Evolutionary conservation across 2,113 vertebrate genomes (phyloP).

Genomic region (Pseudopipra pipra): DNA sequence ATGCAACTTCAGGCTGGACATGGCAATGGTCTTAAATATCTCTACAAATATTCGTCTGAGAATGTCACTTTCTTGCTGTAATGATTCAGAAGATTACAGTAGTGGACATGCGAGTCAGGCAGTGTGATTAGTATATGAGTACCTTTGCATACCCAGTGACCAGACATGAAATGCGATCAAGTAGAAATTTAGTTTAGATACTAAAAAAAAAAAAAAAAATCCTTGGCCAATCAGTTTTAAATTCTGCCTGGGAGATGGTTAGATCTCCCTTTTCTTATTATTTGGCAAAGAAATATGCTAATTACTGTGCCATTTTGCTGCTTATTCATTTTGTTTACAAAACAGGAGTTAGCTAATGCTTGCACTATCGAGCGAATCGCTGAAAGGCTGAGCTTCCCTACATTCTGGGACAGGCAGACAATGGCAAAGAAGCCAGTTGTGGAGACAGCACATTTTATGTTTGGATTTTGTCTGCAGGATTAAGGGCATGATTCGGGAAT

Average conservation of each 20-base stretch:
- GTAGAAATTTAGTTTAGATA: background rate
- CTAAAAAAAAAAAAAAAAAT: background rate
- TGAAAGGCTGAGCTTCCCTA: background rate
- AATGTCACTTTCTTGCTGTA: background rate
- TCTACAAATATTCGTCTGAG: background rate
- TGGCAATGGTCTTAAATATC: background rate
- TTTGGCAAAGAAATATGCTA: background rate
- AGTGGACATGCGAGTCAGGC: background rate
- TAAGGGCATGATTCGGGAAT: background rate
- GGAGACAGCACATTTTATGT: background rate
- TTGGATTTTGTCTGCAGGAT: background rate
- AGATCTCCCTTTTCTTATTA: background rate
- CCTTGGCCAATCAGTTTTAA: background rate
- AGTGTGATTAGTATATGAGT: background rate
- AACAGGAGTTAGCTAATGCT: background rate
- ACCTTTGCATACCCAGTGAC: background rate
- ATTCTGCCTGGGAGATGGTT: background rate
- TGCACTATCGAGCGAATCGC: background rate
- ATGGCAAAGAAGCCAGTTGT: background rate
- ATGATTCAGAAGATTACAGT: accelerated
- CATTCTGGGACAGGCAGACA: background rate
- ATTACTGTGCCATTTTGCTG: background rate
- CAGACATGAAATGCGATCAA: background rate
- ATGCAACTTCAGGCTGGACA: background rate
- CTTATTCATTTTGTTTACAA: background rate